These are phyloP conservation scores for Panopea generosa DNA, from an alignment of 2,888 invertebrate genomes.

Conservation along the genomic window DNA sequence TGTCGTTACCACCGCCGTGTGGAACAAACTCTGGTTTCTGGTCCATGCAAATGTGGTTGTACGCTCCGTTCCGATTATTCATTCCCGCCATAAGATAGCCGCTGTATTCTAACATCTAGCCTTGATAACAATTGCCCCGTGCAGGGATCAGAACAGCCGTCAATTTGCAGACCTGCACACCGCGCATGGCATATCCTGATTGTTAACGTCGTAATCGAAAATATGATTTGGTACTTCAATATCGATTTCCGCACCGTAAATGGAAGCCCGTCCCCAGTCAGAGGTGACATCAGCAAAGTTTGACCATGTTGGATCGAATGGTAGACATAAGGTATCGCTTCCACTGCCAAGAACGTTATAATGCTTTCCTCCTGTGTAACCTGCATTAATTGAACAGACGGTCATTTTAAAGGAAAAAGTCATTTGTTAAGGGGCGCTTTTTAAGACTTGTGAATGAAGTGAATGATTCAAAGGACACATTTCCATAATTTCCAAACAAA, in stretches of 20 bases:
- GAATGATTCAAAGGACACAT: no score
- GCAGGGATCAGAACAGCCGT: slow-evolving; percentile 22
- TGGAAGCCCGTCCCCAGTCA: background rate
- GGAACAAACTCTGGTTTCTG: no score
- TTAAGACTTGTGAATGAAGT: no score
- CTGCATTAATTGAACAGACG: no score
- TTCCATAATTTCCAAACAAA: no score
- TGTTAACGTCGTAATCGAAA: background rate
- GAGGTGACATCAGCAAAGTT: background rate
- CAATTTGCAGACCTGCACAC: slow-evolving; percentile 8
- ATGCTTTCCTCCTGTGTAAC: no score
- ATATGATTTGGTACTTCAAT: background rate
- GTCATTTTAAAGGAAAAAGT: no score
- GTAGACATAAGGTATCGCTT: slow-evolving; percentile 10
- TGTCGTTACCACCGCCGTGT: no score
- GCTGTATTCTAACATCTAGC: slow-evolving; percentile 17
- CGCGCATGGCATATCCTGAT: slow-evolving; percentile 20
- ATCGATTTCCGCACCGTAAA: slow-evolving; percentile 11
- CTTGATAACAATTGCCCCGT: slow-evolving; percentile 9
- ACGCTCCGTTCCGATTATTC: no score
- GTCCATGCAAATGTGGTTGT: no score
- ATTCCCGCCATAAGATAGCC: slow-evolving; percentile 19
- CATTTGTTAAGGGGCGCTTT: no score
- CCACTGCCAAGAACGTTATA: no score
- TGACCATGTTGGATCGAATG: slow-evolving; percentile 12